Conservation (phyloP, 92 coral and sea anemone species). For the Zoanthus solanderi region DNA sequence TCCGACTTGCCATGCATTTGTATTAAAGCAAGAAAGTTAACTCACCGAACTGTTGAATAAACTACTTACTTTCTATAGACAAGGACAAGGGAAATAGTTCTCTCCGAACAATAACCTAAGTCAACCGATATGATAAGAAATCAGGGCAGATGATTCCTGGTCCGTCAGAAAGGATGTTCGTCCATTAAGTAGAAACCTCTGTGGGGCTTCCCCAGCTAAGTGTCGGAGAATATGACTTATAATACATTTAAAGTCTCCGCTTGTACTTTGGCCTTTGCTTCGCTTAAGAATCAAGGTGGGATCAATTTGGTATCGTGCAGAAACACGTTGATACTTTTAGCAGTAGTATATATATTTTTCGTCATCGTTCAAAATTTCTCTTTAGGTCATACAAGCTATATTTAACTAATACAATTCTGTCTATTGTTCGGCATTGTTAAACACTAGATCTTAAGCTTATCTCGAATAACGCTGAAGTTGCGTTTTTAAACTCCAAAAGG, state of each 20-base stretch:
- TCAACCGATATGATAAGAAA: not conserved
- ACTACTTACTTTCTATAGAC: not conserved
- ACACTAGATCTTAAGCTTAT: slow-evolving; percentile 18
- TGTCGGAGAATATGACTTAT: slow-evolving; percentile 1
- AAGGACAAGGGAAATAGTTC: not conserved
- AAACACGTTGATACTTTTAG: not conserved
- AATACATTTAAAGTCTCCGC: slow-evolving; percentile 8
- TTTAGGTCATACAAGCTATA: slow-evolving; percentile 28
- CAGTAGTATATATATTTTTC: not conserved
- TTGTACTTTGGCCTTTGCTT: slow-evolving; percentile 18
- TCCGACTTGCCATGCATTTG: not conserved
- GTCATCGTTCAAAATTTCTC: not conserved
- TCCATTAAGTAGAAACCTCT: not conserved
- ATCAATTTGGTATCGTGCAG: not conserved
- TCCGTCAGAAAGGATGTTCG: not conserved
- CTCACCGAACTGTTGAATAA: slow-evolving; percentile 40
- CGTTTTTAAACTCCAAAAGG: not conserved
- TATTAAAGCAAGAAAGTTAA: not conserved
- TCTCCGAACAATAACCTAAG: not conserved
- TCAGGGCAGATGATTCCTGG: not conserved
- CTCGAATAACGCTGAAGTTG: slow-evolving; percentile 43
- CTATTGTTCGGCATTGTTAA: slow-evolving; percentile 25
- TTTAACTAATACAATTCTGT: not conserved
- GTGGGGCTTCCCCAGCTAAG: not conserved
- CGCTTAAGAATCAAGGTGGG: not conserved